phyloP scores from a whole-genome alignment of 2,797 vertebrate genomes.

The Tachyglossus aculeatus region DNA sequence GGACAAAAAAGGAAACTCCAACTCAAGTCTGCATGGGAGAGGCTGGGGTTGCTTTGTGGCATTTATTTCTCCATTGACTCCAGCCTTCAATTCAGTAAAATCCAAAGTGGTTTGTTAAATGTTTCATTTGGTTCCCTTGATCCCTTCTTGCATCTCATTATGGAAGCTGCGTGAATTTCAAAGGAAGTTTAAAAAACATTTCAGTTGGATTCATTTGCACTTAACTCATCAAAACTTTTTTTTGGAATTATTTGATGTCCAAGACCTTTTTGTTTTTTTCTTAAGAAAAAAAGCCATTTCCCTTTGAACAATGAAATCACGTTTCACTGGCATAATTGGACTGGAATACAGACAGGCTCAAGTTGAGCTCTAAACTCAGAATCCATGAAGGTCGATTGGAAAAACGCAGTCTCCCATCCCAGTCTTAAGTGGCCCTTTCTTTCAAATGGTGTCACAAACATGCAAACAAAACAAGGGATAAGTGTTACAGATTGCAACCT shows the following conservation, averaged over 20 bases:
- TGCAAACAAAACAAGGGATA: slow-evolving; percentile 48
- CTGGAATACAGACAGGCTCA: slow-evolving; percentile 40
- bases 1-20: too few relatives aligned
- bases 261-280: slow-evolving; percentile 27
- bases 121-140: too few relatives aligned
- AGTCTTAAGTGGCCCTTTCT: slow-evolving; percentile 29
- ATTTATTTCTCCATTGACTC: too few relatives aligned
- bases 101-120: too few relatives aligned
- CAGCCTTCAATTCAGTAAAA: too few relatives aligned
- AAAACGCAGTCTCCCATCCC: slow-evolving; percentile 8
- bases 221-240: slow-evolving; percentile 2
- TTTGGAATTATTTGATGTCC: slow-evolving; percentile 44
- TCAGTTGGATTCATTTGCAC: slow-evolving; percentile 25
- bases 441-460: slow-evolving; percentile 43
- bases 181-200: slow-evolving; percentile 22
- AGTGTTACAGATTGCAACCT: slow-evolving; percentile 38
- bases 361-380: slow-evolving; percentile 53
- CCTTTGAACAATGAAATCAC: slow-evolving; percentile 58
- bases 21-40: too few relatives aligned
- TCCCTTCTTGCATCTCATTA: too few relatives aligned
- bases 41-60: too few relatives aligned
- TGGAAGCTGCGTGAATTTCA: slow-evolving; percentile 30
- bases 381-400: slow-evolving; percentile 53
- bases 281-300: slow-evolving; percentile 29
- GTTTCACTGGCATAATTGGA: slow-evolving; percentile 48